A percentile compares a stretch with the other conserved stretches of the same genome.
phyloP scores from a whole-genome alignment of 2,888 invertebrate genomes.

The Xestia sexstrigata region DNA sequence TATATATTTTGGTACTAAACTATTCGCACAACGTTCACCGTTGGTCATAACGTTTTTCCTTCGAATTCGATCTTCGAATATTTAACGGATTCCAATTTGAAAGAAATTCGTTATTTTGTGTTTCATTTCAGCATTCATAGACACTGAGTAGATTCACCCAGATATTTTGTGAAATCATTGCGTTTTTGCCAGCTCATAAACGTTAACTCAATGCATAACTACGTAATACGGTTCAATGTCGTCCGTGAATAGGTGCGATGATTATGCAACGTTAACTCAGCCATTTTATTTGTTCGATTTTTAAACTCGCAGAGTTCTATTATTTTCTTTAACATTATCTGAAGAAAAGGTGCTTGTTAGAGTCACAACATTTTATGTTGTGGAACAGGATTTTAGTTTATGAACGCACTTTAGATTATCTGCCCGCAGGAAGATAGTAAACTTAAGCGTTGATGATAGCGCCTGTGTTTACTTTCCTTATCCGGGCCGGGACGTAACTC shows the following conservation, averaged over 20 bases:
- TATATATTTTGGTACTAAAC: slow-evolving; percentile 55
- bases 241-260: slow-evolving; percentile 64
- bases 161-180: slow-evolving; percentile 11
- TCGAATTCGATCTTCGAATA: slow-evolving; percentile 89
- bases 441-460: slow-evolving; percentile 16
- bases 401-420: slow-evolving; percentile 35
- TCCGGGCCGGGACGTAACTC: slow-evolving; percentile 7
- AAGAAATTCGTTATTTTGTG: slow-evolving; percentile 72
- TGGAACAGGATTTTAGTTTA: slow-evolving; percentile 23
- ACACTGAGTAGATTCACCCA: slow-evolving; percentile 19
- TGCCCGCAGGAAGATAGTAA: slow-evolving; percentile 17
- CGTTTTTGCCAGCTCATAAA: slow-evolving; percentile 26
- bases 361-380: too few relatives aligned
- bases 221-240: slow-evolving; percentile 67
- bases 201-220: slow-evolving; percentile 48
- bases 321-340: slow-evolving; percentile 1
- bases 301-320: slow-evolving; percentile 18
- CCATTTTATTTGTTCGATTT: slow-evolving; percentile 56
- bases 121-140: slow-evolving; percentile 43
- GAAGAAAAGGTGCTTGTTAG: slow-evolving; percentile 3
- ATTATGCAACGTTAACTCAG: slow-evolving; percentile 66
- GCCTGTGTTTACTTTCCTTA: slow-evolving; percentile 43
- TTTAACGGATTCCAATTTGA: slow-evolving; percentile 88
- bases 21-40: slow-evolving; percentile 73
- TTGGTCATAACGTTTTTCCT: slow-evolving; percentile 86